phyloP scores from a whole-genome alignment of 2,113 vertebrate genomes.

The Leptobrachium ailaonicum region DNA sequence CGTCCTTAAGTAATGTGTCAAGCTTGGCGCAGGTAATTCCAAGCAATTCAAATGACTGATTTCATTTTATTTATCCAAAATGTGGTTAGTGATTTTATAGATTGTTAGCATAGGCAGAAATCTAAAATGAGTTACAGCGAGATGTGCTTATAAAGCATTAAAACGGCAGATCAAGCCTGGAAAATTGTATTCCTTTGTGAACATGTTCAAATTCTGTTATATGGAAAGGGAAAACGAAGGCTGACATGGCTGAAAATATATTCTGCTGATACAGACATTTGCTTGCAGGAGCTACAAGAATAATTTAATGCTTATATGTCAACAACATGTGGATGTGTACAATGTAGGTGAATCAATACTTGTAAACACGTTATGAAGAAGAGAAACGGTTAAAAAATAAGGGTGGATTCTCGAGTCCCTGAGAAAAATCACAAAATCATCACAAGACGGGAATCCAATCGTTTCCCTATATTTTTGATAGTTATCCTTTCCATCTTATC shows the following conservation, averaged over 20 bases:
- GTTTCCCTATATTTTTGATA: too few relatives aligned
- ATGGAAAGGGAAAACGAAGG: neutral
- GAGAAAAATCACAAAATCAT: too few relatives aligned
- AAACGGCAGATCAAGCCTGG: neutral
- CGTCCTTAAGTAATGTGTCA: conserved; percentile 4
- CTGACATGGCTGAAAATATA: conserved; percentile 6
- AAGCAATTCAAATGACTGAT: neutral
- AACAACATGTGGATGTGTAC: neutral
- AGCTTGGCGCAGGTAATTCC: neutral
- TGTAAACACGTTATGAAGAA: neutral
- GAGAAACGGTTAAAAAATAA: too few relatives aligned
- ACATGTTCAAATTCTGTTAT: neutral
- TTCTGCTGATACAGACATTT: conserved; percentile 13
- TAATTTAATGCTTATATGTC: conserved; percentile 23
- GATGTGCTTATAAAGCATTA: neutral
- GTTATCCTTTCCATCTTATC: too few relatives aligned
- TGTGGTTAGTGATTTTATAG: neutral
- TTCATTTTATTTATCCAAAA: neutral
- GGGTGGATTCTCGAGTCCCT: too few relatives aligned
- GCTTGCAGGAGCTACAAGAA: neutral
- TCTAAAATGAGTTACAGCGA: neutral
- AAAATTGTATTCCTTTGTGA: neutral
- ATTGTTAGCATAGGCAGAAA: neutral
- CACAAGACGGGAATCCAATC: too few relatives aligned
- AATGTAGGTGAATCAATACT: conserved; percentile 30